Percentiles rank a stretch among this genome's conserved stretches.
Evolutionary conservation across 2,888 invertebrate species (phyloP).

Genomic region (Tuta absoluta): DNA sequence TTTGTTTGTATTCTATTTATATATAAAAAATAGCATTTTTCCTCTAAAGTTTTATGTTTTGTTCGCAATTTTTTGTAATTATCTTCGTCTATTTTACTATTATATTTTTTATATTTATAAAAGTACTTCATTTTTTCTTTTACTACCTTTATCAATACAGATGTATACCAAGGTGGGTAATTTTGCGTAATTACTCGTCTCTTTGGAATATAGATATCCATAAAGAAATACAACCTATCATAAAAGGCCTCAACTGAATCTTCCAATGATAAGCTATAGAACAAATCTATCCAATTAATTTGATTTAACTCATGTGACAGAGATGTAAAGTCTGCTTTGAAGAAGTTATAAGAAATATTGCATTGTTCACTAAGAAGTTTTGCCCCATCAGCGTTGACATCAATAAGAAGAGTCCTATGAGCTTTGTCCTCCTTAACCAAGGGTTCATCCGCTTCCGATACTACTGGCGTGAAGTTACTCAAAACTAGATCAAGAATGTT

Average conservation of each 20-base stretch:
- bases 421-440: neutral
- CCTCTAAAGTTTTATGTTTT: slow-evolving; percentile 14
- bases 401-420: slow-evolving; percentile 7
- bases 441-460: neutral
- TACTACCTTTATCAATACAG: neutral
- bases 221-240: neutral
- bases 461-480: neutral
- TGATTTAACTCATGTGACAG: neutral
- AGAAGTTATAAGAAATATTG: neutral
- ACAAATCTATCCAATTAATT: neutral
- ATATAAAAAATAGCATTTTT: neutral
- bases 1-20: neutral
- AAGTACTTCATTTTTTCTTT: slow-evolving; percentile 14
- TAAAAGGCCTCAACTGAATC: neutral
- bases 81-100: slow-evolving; percentile 5
- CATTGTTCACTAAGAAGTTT: neutral
- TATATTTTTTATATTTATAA: slow-evolving; percentile 6
- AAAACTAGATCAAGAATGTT: neutral
- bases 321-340: neutral
- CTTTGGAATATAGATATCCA: slow-evolving; percentile 4
- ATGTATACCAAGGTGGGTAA: slow-evolving; percentile 8
- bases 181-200: neutral
- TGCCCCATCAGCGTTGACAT: neutral
- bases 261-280: neutral
- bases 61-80: neutral